Evolutionary conservation across 2,113 vertebrate genomes (phyloP).

Genomic region (Campylomormyrus tamandua): DNA sequence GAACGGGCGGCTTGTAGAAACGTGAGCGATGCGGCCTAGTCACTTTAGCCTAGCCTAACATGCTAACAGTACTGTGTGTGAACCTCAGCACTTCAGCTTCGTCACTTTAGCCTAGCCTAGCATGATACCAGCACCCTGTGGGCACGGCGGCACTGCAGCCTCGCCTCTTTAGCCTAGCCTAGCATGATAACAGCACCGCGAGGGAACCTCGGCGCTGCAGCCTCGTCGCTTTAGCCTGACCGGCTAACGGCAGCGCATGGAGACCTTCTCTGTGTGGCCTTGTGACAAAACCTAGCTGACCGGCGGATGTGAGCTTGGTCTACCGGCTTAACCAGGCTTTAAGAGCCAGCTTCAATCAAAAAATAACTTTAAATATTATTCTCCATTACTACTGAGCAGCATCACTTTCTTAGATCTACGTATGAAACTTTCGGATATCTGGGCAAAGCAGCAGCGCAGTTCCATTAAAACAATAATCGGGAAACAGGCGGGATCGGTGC

Average conservation of each 20-base stretch:
- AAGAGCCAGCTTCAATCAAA: neutral
- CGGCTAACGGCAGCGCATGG: neutral
- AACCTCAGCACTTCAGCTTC: neutral
- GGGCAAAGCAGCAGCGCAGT: neutral
- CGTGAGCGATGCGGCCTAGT: neutral
- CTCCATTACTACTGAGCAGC: neutral
- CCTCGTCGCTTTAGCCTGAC: neutral
- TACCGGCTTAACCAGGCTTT: neutral
- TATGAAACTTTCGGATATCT: neutral
- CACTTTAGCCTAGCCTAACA: neutral
- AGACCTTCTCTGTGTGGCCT: neutral
- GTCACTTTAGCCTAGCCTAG: neutral
- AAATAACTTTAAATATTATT: neutral
- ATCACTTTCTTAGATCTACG: neutral
- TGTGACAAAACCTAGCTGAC: neutral
- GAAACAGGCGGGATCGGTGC: neutral
- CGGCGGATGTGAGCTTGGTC: neutral
- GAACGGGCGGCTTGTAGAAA: neutral
- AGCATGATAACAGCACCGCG: neutral
- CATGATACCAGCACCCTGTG: neutral
- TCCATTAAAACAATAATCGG: neutral
- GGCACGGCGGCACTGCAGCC: neutral
- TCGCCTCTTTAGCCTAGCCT: neutral
- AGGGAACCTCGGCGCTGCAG: neutral
- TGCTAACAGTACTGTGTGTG: neutral